Percentiles rank a stretch among this genome's conserved stretches.
These are phyloP conservation scores for Gnatocerus cornutus DNA, from an alignment of 2,888 invertebrate genomes.

Conservation along the genomic window DNA sequence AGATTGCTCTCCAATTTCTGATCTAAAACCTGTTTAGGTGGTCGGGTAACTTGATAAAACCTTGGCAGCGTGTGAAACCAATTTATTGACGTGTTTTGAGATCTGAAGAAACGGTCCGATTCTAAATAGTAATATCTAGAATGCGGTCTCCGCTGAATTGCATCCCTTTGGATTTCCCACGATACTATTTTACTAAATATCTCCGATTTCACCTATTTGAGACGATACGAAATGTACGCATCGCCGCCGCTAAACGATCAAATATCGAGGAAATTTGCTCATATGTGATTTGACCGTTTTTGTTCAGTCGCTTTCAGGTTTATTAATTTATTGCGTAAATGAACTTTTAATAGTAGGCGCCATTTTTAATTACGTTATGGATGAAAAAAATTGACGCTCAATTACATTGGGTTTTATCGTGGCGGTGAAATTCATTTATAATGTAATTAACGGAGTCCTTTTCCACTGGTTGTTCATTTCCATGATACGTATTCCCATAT, in stretches of 20 bases:
- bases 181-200: constrained; percentile 54
- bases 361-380: constrained; percentile 31
- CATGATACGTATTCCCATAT: not conserved
- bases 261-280: constrained; percentile 25
- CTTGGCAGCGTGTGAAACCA: constrained; percentile 55
- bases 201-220: constrained; percentile 51
- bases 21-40: constrained; percentile 13
- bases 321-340: constrained; percentile 24
- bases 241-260: constrained; percentile 22
- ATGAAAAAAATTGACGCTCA: constrained; percentile 26
- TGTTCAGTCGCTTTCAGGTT: not conserved
- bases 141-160: constrained; percentile 48
- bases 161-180: constrained; percentile 50
- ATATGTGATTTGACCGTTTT: constrained; percentile 1
- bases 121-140: constrained; percentile 53
- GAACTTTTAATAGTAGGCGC: constrained; percentile 29
- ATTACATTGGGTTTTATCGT: constrained; percentile 25
- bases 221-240: constrained; percentile 39
- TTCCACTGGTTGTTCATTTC: constrained; percentile 15
- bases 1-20: constrained; percentile 13
- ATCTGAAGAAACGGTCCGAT: constrained; percentile 53
- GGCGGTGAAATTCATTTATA: constrained; percentile 10
- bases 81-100: constrained; percentile 59
- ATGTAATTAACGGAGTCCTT: constrained; percentile 23
- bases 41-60: constrained; percentile 52